Evolutionary conservation across 64 coral and sea anemone genomes (phyloP).

Genomic region (Montipora efflorescens): DNA sequence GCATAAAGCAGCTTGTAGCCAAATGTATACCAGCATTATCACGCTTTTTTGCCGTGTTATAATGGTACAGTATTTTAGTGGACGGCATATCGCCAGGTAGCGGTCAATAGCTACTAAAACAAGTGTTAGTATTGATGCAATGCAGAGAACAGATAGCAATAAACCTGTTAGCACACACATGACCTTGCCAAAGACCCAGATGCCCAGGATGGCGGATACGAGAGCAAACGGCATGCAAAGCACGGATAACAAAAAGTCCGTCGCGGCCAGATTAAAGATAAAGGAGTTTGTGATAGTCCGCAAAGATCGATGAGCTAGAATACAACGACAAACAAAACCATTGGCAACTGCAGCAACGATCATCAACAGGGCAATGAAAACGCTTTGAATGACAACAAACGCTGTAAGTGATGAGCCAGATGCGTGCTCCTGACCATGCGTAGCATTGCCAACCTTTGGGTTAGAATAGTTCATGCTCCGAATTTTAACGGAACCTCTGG

Average conservation of each 20-base stretch:
- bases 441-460: background rate
- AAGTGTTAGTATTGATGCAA: constrained; percentile 84
- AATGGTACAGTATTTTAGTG: constrained; percentile 75
- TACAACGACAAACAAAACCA: constrained; percentile 86
- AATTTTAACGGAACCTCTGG: background rate
- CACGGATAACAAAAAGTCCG: constrained; percentile 79
- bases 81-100: constrained; percentile 86
- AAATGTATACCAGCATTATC: constrained; percentile 74
- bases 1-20: constrained; percentile 68
- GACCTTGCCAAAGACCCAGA: constrained; percentile 79
- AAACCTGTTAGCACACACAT: constrained; percentile 77
- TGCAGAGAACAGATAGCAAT: constrained; percentile 81
- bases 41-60: constrained; percentile 56
- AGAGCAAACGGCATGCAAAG: constrained; percentile 89
- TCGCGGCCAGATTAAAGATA: constrained; percentile 87
- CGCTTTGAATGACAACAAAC: constrained; percentile 69
- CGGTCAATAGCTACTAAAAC: constrained; percentile 85
- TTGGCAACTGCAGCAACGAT: constrained; percentile 76
- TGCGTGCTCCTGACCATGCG: background rate
- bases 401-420: background rate
- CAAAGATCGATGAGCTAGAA: constrained; percentile 76
- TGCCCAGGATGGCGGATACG: constrained; percentile 65
- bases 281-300: constrained; percentile 89
- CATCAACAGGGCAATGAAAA: constrained; percentile 70
- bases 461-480: background rate